Percentiles rank a stretch among this genome's conserved stretches.
Evolutionary conservation across 2,113 vertebrate genomes (phyloP).

Genomic region (Hemiscyllium ocellatum): DNA sequence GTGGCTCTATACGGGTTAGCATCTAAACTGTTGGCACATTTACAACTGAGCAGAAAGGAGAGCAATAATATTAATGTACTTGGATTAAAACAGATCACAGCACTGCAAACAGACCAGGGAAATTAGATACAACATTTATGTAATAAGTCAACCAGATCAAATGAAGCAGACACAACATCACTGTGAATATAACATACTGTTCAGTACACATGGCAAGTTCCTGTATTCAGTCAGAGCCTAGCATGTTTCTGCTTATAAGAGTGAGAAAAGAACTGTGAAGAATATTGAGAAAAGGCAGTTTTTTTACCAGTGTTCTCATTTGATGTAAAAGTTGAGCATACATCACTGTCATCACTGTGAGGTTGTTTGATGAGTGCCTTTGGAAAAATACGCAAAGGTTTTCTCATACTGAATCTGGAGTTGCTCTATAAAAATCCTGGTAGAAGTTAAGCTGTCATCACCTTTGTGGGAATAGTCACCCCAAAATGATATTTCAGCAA

Average conservation of each 20-base stretch:
- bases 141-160: background rate
- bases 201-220: background rate
- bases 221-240: background rate
- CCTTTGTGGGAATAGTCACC: background rate
- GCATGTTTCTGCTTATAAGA: background rate
- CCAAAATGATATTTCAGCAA: conserved; percentile 5
- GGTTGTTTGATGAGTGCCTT: background rate
- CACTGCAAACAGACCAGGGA: background rate
- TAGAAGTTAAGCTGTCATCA: background rate
- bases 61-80: background rate
- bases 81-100: background rate
- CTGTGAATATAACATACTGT: background rate
- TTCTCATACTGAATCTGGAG: background rate
- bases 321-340: background rate
- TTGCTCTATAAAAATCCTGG: background rate
- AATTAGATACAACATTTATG: background rate
- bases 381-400: background rate
- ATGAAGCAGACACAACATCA: background rate
- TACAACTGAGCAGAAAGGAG: background rate
- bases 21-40: background rate
- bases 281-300: background rate
- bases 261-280: background rate
- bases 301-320: background rate
- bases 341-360: background rate
- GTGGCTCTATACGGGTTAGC: background rate